phyloP scores from a whole-genome alignment of 2,888 invertebrate genomes.

The Polyploca ridens region DNA sequence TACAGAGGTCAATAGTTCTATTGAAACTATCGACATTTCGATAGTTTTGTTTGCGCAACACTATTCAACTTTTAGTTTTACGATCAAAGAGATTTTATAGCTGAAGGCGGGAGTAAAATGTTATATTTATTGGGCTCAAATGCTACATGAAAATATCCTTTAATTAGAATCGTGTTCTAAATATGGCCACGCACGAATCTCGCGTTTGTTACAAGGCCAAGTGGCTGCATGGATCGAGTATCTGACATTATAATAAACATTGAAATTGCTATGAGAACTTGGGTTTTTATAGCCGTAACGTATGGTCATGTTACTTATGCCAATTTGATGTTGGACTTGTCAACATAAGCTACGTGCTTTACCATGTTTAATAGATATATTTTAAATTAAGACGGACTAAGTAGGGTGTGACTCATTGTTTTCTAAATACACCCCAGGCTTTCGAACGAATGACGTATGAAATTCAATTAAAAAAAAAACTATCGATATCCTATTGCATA shows the following conservation, averaged over 20 bases:
- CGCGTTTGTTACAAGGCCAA: neutral
- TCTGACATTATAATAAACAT: neutral
- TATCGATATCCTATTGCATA: no score
- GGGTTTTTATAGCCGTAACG: neutral
- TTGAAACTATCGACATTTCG: neutral
- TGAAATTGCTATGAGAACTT: neutral
- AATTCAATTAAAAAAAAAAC: no score
- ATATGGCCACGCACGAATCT: neutral
- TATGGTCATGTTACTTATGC: neutral
- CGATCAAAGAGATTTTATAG: slow-evolving; percentile 8
- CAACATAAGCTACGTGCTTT: no score
- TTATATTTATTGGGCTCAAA: slow-evolving; percentile 9
- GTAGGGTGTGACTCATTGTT: no score
- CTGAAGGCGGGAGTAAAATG: slow-evolving; percentile 9
- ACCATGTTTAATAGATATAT: no score
- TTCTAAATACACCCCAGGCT: no score
- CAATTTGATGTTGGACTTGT: neutral
- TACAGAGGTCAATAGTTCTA: neutral
- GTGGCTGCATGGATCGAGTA: neutral
- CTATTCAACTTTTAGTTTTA: slow-evolving; percentile 10
- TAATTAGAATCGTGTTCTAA: slow-evolving; percentile 10
- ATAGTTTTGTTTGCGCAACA: neutral
- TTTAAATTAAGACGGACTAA: no score
- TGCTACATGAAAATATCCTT: slow-evolving; percentile 8
- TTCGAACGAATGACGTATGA: no score